Evolutionary conservation across 2,888 invertebrate genomes (phyloP).

Genomic region (Scaptomyza tumidula): DNA sequence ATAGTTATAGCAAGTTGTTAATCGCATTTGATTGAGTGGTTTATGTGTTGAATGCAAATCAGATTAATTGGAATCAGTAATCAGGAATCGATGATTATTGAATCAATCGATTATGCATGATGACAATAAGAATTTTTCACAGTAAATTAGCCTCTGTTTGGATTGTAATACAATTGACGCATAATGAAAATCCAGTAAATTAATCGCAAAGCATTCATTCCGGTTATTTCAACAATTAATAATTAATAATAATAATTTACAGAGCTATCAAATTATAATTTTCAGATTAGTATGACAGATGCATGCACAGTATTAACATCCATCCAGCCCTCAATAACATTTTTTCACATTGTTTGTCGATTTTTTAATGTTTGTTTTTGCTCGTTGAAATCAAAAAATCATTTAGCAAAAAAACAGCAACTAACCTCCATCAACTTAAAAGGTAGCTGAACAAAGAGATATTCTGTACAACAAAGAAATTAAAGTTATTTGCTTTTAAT

Average conservation of each 20-base stretch:
- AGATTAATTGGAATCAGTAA: not conserved
- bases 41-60: not conserved
- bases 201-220: conserved; percentile 10
- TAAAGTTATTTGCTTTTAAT: too few species aligned
- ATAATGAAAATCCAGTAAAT: conserved; percentile 24
- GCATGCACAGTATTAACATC: conserved; percentile 8
- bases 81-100: conserved; percentile 5
- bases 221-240: conserved; percentile 24
- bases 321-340: conserved; percentile 1
- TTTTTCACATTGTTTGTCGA: conserved; percentile 3
- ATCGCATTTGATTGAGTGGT: not conserved
- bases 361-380: conserved; percentile 25
- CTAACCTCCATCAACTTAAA: not conserved
- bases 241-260: conserved; percentile 38
- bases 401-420: conserved; percentile 14
- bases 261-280: conserved; percentile 26
- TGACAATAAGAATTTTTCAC: conserved; percentile 21
- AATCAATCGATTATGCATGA: conserved; percentile 9
- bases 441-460: not conserved
- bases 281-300: conserved; percentile 19
- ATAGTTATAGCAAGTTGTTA: not conserved
- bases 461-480: not conserved
- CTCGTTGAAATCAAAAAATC: conserved; percentile 20
- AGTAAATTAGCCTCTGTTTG: conserved; percentile 24
- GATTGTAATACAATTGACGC: conserved; percentile 27